Conservation (phyloP, 2,797 vertebrate species). For the Gymnopithys bicolor region DNA sequence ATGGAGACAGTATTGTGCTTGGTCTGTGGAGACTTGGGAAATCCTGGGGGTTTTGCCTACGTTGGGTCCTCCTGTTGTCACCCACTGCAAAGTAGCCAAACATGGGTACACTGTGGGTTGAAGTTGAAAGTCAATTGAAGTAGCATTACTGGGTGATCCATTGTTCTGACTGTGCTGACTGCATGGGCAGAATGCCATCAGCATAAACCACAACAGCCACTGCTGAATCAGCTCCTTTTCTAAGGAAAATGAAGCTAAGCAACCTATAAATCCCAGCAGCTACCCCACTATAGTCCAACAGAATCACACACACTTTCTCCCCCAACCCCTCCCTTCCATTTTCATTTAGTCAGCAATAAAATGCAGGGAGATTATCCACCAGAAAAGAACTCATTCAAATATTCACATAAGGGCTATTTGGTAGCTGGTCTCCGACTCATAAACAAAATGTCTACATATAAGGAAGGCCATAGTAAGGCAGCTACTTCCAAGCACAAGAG, state of each 20-base stretch:
- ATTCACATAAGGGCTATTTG: background rate
- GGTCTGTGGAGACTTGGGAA: background rate
- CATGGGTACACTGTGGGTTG: fast-evolving
- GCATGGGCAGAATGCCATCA: background rate
- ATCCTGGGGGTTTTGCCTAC: background rate
- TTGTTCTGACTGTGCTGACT: background rate
- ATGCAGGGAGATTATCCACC: background rate
- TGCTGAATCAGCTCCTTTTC: constrained; percentile 17
- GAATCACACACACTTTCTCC: background rate
- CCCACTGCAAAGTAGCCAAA: background rate
- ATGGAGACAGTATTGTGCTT: background rate
- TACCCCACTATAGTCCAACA: background rate
- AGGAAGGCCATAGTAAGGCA: background rate
- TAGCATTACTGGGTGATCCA: background rate
- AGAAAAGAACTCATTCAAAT: background rate
- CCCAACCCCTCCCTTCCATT: background rate
- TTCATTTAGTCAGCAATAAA: background rate
- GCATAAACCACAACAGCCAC: background rate
- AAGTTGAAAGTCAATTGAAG: background rate
- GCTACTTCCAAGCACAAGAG: background rate
- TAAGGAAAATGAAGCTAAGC: background rate
- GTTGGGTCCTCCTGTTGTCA: background rate
- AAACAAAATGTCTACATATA: background rate
- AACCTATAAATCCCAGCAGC: background rate
- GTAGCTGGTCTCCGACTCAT: background rate